Evolutionary conservation across 2,113 vertebrate species (phyloP).

Genomic region (Callocephalon fimbriatum): DNA sequence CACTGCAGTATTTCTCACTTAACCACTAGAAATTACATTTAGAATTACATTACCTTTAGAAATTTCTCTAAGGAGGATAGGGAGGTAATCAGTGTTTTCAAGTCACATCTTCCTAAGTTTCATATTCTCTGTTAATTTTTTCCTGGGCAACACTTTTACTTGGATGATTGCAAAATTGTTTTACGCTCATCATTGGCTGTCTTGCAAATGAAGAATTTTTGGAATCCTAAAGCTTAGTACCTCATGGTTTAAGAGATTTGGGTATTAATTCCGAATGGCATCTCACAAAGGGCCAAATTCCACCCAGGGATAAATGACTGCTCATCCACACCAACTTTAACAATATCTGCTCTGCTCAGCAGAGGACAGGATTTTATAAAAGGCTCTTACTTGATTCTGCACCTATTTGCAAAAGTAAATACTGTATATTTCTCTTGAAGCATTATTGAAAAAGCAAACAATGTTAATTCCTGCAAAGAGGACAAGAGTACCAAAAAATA

Average conservation of each 20-base stretch:
- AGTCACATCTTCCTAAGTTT: neutral
- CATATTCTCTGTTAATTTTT: neutral
- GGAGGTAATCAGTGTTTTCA: neutral
- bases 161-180: neutral
- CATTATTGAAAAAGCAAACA: neutral
- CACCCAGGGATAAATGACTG: neutral
- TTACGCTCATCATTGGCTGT: neutral
- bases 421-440: neutral
- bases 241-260: constrained; percentile 10
- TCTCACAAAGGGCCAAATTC: constrained; percentile 21
- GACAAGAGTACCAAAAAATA: neutral
- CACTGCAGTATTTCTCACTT: neutral
- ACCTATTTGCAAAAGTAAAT: neutral
- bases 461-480: neutral
- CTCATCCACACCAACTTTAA: neutral
- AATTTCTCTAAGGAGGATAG: neutral
- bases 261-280: constrained; percentile 33
- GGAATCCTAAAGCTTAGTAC: constrained; percentile 29
- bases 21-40: neutral
- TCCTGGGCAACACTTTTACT: neutral
- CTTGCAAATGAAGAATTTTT: constrained; percentile 19
- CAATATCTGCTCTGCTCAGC: neutral
- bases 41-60: neutral
- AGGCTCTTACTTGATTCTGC: neutral
- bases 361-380: neutral